phyloP scores from a whole-genome alignment of 2,888 invertebrate genomes.

The Phasia obesa region DNA sequence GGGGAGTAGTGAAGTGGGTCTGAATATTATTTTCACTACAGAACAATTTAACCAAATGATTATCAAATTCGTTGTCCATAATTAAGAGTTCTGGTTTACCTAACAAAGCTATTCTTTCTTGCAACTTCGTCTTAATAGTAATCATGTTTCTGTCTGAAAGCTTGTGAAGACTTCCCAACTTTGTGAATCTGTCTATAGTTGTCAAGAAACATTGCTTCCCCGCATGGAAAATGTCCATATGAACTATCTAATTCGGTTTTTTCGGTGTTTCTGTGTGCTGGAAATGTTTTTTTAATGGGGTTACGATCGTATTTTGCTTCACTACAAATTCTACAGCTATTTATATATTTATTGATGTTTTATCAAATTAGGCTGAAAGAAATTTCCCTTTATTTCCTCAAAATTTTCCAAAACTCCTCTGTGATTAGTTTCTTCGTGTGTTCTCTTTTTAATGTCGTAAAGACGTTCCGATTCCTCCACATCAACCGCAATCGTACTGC shows the following conservation, averaged over 20 bases:
- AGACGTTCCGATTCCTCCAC: no score
- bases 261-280: no score
- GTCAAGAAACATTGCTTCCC: slow-evolving; percentile 1
- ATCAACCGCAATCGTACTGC: no score
- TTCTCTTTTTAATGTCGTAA: no score
- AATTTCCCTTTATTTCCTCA: no score
- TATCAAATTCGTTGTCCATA: slow-evolving; percentile 68
- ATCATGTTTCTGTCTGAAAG: not conserved
- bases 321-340: not conserved
- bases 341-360: no score
- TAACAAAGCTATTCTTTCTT: not conserved
- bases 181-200: slow-evolving; percentile 7
- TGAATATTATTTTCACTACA: no score
- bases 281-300: not conserved
- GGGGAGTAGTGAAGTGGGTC: no score
- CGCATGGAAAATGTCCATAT: not conserved
- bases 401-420: no score
- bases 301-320: not conserved
- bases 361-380: no score
- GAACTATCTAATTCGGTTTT: not conserved
- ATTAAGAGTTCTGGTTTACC: not conserved
- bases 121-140: not conserved
- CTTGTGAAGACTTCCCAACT: not conserved
- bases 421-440: no score
- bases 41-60: slow-evolving; percentile 53